Evolutionary conservation across 1,140 invertebrate genomes (phyloP).

Genomic region (Leptinotarsa lineolata): DNA sequence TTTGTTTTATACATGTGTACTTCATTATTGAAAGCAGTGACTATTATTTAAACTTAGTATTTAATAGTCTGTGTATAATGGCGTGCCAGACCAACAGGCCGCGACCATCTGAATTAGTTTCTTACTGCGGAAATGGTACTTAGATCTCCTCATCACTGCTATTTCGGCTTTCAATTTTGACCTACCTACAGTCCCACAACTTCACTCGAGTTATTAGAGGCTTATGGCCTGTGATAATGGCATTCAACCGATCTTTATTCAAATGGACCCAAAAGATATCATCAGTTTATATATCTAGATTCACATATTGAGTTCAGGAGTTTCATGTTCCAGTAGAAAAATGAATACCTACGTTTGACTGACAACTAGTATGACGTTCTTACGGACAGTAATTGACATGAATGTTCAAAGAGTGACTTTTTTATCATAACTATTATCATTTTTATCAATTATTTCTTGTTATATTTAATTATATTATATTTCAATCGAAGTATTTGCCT

Average conservation of each 20-base stretch:
- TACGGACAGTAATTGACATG: not conserved
- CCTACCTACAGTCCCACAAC: not conserved
- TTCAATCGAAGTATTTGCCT: slow-evolving; percentile 31
- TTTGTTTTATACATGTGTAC: slow-evolving; percentile 49
- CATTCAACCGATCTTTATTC: not conserved
- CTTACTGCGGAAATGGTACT: slow-evolving; percentile 23
- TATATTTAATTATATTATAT: slow-evolving; percentile 30
- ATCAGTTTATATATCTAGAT: not conserved
- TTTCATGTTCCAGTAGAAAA: no score
- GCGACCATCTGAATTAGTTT: not conserved
- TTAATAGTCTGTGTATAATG: slow-evolving; percentile 51
- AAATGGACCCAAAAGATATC: not conserved
- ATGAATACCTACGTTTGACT: no score
- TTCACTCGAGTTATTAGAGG: not conserved
- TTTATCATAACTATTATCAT: not conserved
- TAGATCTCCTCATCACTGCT: not conserved
- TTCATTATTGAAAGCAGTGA: slow-evolving; percentile 41
- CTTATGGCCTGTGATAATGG: slow-evolving; percentile 1
- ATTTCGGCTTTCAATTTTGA: slow-evolving; percentile 1
- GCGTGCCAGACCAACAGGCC: slow-evolving; percentile 39
- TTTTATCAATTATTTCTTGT: not conserved
- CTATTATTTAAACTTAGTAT: slow-evolving; percentile 43
- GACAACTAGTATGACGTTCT: not conserved
- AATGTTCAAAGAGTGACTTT: not conserved
- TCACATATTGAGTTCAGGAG: not conserved